Percentiles rank a stretch among this genome's conserved stretches.
Conservation (phyloP, 2,797 vertebrate species). For the Pachyuromys duprasi region DNA sequence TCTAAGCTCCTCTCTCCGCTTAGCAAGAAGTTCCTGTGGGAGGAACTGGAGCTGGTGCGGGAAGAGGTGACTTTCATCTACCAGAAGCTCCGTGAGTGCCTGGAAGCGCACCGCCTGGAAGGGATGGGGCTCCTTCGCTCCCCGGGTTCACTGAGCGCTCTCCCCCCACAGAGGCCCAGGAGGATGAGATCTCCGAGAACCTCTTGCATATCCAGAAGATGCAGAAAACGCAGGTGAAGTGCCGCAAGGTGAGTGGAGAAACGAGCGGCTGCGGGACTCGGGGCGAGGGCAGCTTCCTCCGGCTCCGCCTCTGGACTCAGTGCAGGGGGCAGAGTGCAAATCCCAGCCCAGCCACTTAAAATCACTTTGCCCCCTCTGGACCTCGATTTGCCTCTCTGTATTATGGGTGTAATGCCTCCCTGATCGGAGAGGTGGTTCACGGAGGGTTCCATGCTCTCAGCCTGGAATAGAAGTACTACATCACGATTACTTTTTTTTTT, state of each 20-base stretch:
- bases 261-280: rapidly evolving
- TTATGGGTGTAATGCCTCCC: background rate
- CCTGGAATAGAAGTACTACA: background rate
- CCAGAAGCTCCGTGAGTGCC: conserved; percentile 81
- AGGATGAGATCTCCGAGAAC: conserved; percentile 77
- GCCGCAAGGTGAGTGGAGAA: conserved; percentile 76
- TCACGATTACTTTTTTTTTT: background rate
- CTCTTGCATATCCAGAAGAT: conserved; percentile 81
- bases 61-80: conserved; percentile 83
- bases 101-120: background rate
- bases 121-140: background rate
- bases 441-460: background rate
- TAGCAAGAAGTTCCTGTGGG: conserved; percentile 85
- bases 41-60: conserved; percentile 82
- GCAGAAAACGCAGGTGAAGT: conserved; percentile 82
- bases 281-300: background rate
- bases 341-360: background rate
- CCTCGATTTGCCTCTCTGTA: background rate
- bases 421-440: background rate
- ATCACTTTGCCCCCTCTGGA: background rate
- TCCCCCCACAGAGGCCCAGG: conserved; percentile 76
- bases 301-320: background rate
- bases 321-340: background rate
- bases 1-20: background rate
- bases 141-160: background rate